Base-by-base conservation (phyloP, 2,888 invertebrate genomes). In the Strigamia transsilvanica region DNA sequence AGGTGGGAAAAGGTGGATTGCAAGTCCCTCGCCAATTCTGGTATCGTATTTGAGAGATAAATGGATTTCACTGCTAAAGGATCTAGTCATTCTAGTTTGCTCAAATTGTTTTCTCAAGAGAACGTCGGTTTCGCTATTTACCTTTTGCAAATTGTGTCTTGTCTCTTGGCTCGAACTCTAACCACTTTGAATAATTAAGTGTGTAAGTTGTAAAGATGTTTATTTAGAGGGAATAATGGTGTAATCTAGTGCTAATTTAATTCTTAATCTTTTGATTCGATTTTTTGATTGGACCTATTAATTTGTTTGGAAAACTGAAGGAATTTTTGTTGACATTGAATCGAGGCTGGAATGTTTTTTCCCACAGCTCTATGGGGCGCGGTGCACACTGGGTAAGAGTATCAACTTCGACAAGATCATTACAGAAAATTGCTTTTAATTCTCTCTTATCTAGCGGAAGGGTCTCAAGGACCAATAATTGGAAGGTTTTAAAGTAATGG, bases 321-420 rank as follows among this genome's bases (percentile, higher is more conserved):
- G 13, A 32, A 27, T 73, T 73, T 32, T n/a, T 23, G 32, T 73
- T 73, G 23, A 32, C 73, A 56, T 56, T 73, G 73, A 32, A 32
- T 27, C 27, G 73, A 73, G 73, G 32, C 27, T 23, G 61, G 73
- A 23, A 32, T 73, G 73, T 32, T 73, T 73, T 73, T 73, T 73
- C 73, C 73, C 73, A 73, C 32, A 73, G 73, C 73, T 73, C 27
- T 73, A 27, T 73, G 32, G 15, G 23, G 73, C 73, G 73, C 73
- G 13, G 27, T 73, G 73, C 12, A 32, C 73, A 73, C 73, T 73
- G 73, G 73, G 73, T 73, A 73, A 73, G 73, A 73, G 73, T 73
- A 73, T 73, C 73, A 73, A 73, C 73, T 73, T 73, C 73, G 73
- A 73, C 73, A 73, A 73, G 73, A 73, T 73, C 73, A 73, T 73